Percentiles rank a stretch among this genome's conserved stretches.
These are phyloP conservation scores for Zophobas atratus DNA, from an alignment of 1,140 invertebrate genomes.

Conservation along the genomic window DNA sequence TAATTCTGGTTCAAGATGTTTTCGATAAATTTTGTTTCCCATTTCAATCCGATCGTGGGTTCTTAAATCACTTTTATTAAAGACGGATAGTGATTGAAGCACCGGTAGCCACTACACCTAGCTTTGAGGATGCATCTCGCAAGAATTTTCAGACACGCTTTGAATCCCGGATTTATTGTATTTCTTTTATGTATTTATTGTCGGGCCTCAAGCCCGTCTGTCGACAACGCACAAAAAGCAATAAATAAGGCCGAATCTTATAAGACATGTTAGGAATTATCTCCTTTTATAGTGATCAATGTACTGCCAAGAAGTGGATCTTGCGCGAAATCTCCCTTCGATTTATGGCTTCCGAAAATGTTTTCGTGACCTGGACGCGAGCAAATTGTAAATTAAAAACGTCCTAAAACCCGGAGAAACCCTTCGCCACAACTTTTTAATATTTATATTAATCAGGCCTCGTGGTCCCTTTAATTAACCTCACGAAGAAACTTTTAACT, in stretches of 20 bases:
- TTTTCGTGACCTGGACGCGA: constrained; percentile 12
- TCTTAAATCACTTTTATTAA: constrained; percentile 25
- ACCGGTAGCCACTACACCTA: not conserved
- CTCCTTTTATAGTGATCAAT: constrained; percentile 41
- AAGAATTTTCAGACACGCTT: constrained; percentile 15
- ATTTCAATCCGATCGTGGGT: not conserved
- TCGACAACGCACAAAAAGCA: constrained; percentile 40
- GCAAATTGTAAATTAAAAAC: constrained; percentile 6
- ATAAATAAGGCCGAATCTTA: constrained; percentile 40
- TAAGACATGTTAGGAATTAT: constrained; percentile 47
- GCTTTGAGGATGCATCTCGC: constrained; percentile 18
- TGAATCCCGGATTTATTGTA: constrained; percentile 37
- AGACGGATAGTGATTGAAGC: constrained; percentile 10
- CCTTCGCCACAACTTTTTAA: not conserved
- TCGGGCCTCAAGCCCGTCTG: constrained; percentile 23
- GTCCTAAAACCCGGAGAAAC: too few species aligned
- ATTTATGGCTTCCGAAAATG: constrained; percentile 40
- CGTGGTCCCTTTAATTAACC: constrained; percentile 37
- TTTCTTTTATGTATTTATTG: constrained; percentile 38
- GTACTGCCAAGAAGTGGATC: constrained; percentile 31
- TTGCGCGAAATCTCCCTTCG: constrained; percentile 35
- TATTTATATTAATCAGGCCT: constrained; percentile 41
- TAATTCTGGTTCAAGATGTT: not conserved
- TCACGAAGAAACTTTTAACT: constrained; percentile 44
- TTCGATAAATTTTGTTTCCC: constrained; percentile 24